Evolutionary conservation across 1,140 invertebrate species (phyloP).

Genomic region (Diorhabda elongata): DNA sequence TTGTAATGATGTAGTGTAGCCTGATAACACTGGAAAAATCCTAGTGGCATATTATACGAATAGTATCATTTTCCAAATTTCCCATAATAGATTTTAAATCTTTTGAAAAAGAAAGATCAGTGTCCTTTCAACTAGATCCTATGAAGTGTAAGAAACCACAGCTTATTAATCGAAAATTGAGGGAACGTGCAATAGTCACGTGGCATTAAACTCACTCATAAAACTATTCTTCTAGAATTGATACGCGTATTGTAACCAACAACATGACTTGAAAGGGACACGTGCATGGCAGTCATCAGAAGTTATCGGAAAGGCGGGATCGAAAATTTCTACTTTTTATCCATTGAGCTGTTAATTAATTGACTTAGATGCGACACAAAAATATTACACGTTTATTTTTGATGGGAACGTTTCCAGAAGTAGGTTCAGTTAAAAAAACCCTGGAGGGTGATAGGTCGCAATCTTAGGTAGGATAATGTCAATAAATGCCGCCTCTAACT

Average conservation of each 20-base stretch:
- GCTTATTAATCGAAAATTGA: neutral
- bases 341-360: neutral
- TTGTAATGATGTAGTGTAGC: no score
- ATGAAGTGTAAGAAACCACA: slow-evolving; percentile 2
- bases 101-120: neutral
- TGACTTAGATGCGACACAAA: neutral
- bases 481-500: no score
- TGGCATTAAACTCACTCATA: neutral
- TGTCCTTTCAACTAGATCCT: neutral
- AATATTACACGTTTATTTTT: no score
- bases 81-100: no score
- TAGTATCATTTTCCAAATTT: no score
- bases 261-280: neutral
- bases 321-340: neutral
- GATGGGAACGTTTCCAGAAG: no score
- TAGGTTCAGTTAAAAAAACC: no score
- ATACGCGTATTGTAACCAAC: neutral
- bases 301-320: neutral
- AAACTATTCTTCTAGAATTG: slow-evolving; percentile 2
- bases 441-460: no score
- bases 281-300: neutral
- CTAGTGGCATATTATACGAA: no score
- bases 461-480: no score
- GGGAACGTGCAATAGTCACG: neutral
- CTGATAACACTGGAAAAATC: no score